Evolutionary conservation across 2,113 vertebrate species (phyloP).

Genomic region (Thunnus thynnus): DNA sequence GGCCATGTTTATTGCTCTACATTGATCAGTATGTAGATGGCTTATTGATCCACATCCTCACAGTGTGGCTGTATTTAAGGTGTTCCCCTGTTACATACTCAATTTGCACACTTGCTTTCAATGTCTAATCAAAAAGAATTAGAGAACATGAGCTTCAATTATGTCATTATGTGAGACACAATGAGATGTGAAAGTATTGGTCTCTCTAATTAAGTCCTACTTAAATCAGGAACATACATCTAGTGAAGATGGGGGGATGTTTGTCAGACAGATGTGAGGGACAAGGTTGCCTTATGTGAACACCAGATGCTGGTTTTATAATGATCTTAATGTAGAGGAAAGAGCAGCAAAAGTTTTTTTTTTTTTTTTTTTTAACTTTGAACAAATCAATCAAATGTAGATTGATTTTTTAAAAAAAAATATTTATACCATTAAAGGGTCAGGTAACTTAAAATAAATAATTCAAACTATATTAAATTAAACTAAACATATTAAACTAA

Average conservation of each 20-base stretch:
- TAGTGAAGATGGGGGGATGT: too few relatives aligned
- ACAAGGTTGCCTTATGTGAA: not conserved
- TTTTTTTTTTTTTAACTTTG: too few relatives aligned
- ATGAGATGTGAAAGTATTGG: conserved; percentile 1
- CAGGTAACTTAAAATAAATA: too few relatives aligned
- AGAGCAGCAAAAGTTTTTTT: too few relatives aligned
- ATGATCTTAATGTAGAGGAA: too few relatives aligned
- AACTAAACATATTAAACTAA: too few relatives aligned
- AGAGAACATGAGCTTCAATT: conserved; percentile 16
- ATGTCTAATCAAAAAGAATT: conserved; percentile 34
- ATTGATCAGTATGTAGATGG: conserved; percentile 53
- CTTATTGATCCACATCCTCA: conserved; percentile 44
- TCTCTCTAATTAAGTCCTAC: not conserved
- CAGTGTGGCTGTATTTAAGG: conserved; percentile 9
- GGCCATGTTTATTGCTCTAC: conserved; percentile 25
- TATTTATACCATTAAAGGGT: too few relatives aligned
- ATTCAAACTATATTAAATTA: too few relatives aligned
- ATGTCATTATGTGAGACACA: conserved; percentile 22
- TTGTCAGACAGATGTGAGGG: not conserved
- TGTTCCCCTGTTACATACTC: conserved; percentile 6
- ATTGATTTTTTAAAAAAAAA: too few relatives aligned
- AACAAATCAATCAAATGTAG: too few relatives aligned
- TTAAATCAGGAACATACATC: not conserved
- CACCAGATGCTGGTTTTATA: too few relatives aligned
- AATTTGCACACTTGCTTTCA: conserved; percentile 15